These are phyloP conservation scores for Plestiodon gilberti DNA, from an alignment of 2,113 vertebrate genomes.

Conservation along the genomic window DNA sequence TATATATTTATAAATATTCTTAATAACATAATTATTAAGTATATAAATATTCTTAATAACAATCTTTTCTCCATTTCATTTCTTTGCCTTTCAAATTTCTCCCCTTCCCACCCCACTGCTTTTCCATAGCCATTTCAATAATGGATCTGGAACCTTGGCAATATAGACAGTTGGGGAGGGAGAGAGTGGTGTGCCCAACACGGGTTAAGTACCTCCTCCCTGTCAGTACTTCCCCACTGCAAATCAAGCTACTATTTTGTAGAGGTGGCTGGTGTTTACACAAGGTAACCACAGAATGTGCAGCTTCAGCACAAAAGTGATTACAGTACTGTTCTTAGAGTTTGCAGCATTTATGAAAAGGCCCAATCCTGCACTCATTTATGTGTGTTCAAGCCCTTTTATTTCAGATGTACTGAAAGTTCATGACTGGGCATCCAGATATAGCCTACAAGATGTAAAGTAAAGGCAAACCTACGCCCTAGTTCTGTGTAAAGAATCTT, in stretches of 20 bases:
- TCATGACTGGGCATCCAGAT: background rate
- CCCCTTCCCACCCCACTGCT: background rate
- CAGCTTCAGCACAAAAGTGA: background rate
- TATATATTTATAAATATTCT: too few relatives aligned
- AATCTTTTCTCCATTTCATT: background rate
- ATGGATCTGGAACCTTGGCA: background rate
- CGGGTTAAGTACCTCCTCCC: background rate
- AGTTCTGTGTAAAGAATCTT: too few relatives aligned
- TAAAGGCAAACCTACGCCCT: background rate
- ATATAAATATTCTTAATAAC: too few relatives aligned
- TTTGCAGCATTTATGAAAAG: background rate
- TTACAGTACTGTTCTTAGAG: background rate
- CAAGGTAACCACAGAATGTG: background rate
- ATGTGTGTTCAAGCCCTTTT: background rate
- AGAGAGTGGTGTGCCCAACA: too few relatives aligned
- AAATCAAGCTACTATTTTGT: background rate
- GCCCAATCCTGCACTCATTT: background rate
- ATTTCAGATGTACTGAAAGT: background rate
- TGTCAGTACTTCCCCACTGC: background rate
- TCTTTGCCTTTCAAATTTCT: background rate
- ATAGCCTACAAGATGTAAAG: too few relatives aligned
- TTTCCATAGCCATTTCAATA: background rate
- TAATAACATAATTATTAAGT: too few relatives aligned
- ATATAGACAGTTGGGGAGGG: background rate
- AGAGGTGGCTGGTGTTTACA: background rate